Evolutionary conservation across 2,797 vertebrate genomes (phyloP).

Genomic region (Semaprochilodus insignis): DNA sequence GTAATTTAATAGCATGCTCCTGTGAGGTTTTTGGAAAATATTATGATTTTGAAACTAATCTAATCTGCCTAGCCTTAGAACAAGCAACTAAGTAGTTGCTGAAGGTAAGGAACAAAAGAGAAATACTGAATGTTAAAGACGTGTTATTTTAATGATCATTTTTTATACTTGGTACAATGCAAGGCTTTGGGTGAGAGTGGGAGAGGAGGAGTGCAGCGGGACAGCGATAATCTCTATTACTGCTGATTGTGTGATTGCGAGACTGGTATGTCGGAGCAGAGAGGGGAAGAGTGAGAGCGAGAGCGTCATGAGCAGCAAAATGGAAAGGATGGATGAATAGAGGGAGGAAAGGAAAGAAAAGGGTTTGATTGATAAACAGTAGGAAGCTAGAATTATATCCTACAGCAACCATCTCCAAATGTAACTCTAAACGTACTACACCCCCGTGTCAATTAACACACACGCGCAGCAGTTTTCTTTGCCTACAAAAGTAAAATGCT

Average conservation of each 20-base stretch:
- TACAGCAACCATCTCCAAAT: constrained; percentile 29
- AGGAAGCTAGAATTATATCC: constrained; percentile 39
- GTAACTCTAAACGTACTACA: constrained; percentile 41
- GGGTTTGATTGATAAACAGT: constrained; percentile 55
- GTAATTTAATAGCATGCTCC: too few species aligned
- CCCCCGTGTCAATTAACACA: constrained; percentile 49
- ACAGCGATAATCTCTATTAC: not conserved
- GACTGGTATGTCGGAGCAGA: constrained; percentile 15
- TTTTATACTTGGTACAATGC: not conserved
- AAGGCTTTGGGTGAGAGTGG: not conserved
- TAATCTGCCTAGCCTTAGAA: too few species aligned
- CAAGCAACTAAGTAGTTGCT: not conserved
- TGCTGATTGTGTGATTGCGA: constrained; percentile 14
- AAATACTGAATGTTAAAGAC: not conserved
- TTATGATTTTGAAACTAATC: too few species aligned
- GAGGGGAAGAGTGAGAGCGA: not conserved
- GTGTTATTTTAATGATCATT: constrained; percentile 12
- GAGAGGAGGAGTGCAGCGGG: not conserved
- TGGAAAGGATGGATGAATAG: not conserved
- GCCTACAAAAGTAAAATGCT: not conserved
- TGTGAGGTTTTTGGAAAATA: too few species aligned
- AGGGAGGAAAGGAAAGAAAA: constrained; percentile 15
- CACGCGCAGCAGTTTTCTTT: not conserved
- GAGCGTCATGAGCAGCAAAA: constrained; percentile 1
- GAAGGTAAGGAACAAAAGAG: not conserved